Conservation (phyloP, 2,888 invertebrate genomes). For the Tanypteryx hageni region DNA sequence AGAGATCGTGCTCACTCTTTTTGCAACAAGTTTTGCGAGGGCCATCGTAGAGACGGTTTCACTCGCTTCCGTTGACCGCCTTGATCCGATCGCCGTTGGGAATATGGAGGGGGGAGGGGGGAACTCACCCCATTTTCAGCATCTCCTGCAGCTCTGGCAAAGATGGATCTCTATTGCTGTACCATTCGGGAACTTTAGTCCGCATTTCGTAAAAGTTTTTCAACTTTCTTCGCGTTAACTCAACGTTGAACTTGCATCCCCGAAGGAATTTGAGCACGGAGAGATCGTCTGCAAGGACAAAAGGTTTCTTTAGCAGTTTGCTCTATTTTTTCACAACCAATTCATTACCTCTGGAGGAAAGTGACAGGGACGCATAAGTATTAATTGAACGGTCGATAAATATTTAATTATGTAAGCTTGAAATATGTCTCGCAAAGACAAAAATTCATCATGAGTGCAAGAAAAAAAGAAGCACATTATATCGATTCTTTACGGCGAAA, state of each 20-base stretch:
- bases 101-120: background rate
- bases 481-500: too few relatives aligned
- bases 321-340: background rate
- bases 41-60: background rate
- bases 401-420: too few relatives aligned
- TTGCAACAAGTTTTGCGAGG: background rate
- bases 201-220: slow-evolving; percentile 79
- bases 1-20: background rate
- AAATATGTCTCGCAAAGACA: too few relatives aligned
- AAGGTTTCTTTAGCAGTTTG: background rate
- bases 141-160: slow-evolving; percentile 79
- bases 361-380: too few relatives aligned
- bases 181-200: slow-evolving; percentile 80
- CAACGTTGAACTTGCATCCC: slow-evolving; percentile 80
- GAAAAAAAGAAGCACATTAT: too few relatives aligned
- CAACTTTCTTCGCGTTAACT: slow-evolving; percentile 79
- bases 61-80: background rate
- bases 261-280: slow-evolving; percentile 79
- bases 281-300: slow-evolving; percentile 74
- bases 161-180: slow-evolving; percentile 78
- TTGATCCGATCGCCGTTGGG: background rate
- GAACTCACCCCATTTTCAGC: slow-evolving; percentile 76
- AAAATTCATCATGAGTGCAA: too few relatives aligned
- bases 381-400: too few relatives aligned
- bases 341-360: background rate